Evolutionary conservation across 2,797 vertebrate species (phyloP).

Genomic region (Nyctalus aviator): DNA sequence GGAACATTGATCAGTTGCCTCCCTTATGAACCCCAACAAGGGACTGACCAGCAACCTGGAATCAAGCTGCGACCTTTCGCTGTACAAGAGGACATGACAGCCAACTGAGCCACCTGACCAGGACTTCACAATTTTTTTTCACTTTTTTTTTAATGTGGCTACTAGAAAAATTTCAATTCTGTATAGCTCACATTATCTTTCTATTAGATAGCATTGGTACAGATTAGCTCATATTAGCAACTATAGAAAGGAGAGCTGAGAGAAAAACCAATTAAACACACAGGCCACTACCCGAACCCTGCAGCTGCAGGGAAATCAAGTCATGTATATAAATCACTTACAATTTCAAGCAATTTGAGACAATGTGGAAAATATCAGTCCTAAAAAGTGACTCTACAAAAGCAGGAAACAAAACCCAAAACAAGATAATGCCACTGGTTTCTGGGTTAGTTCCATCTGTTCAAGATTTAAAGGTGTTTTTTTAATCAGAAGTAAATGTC

Average conservation of each 20-base stretch:
- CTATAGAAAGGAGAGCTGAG: neutral
- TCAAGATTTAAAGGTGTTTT: neutral
- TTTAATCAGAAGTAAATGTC: neutral
- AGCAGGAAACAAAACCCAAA: neutral
- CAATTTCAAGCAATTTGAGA: neutral
- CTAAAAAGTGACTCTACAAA: neutral
- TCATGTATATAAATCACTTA: accelerated
- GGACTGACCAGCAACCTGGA: neutral
- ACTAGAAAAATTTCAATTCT: neutral
- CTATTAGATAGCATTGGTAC: too few species aligned
- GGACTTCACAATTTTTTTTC: neutral
- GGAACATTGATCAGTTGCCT: neutral
- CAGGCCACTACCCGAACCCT: neutral
- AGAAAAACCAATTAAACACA: neutral
- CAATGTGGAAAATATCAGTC: neutral
- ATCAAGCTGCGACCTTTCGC: neutral
- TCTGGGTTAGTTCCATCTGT: neutral
- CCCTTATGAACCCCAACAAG: neutral
- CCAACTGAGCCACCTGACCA: neutral
- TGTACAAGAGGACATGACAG: neutral
- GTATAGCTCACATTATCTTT: neutral
- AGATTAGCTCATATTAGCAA: too few species aligned
- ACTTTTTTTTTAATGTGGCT: neutral
- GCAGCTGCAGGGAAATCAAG: neutral
- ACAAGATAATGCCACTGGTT: accelerated